Base-by-base conservation (phyloP, 2,797 vertebrate genomes). In the Oceanodroma leucorhoa region DNA sequence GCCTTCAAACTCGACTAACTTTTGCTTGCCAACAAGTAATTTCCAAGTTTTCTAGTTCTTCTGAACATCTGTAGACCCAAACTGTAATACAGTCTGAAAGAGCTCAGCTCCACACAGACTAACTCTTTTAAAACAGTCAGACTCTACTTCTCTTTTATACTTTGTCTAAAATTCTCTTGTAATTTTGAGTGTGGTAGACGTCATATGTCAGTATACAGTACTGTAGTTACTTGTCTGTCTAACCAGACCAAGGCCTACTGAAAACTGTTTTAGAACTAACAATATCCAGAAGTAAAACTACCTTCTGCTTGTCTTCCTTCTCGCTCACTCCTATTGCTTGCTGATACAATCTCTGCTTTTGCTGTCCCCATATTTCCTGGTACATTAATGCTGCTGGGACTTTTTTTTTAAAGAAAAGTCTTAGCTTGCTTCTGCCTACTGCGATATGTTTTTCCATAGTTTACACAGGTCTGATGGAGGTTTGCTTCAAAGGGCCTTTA, bases 11-110 rank as follows among this genome's bases (percentile, higher is more conserved):
- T 51, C 5, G 2, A 36, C 41, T 77, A 81, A 77, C 14, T 70
- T 85, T n/a, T 71, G 8, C 38, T 83, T 95, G 50, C 45, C 85
- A 94, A 38, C 5, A 83, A 80, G 36, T 48, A 76, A 62, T 83
- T 87, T 32, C 23, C 5, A 53, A 53, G 43, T 55, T 51, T 81
- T 95, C 54, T 36, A 32, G 48, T 81, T 34, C 45, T 85, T 77
- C 51, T 83, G 45, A 34, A 60, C 1, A 14, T 66, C 14, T 66
- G 43, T 51, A 70, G 55, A 70, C n/a, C 5, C 30, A 55, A 85
- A 58, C 11, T 70, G 11, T 32, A 51, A 43, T 23, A 29, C 3
- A 46, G 6, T 30, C 38, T 69, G 36, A 93, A 69, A 75, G 20
- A 51, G 6, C 60, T 86, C 26, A 57, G 43, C 34, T 58, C 4